Evolutionary conservation across 30 jellyfish, hydroid and myxozoan genomes (phyloP).

Genomic region (Pelagia noctiluca): DNA sequence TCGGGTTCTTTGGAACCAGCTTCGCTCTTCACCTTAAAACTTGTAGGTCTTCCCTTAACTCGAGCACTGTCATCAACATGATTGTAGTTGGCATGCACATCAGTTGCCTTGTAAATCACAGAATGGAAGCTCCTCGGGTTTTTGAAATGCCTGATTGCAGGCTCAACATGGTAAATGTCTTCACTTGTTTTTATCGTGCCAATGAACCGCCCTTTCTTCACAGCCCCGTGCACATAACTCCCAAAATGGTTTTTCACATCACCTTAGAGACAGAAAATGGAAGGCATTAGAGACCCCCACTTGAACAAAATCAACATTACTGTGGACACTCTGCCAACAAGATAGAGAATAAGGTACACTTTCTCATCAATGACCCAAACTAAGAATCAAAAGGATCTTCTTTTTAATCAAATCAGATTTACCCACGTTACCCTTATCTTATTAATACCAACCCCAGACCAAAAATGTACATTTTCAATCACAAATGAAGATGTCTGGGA

Average conservation of each 20-base stretch:
- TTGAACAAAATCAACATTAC: too few species aligned
- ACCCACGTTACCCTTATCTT: too few species aligned
- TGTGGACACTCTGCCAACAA: too few species aligned
- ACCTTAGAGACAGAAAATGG: too few species aligned
- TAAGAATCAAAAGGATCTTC: too few species aligned
- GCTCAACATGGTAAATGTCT: conserved; percentile 90
- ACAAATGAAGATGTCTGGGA: too few species aligned
- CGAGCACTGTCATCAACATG: conserved; percentile 63
- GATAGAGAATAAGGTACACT: too few species aligned
- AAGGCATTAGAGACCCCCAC: too few species aligned
- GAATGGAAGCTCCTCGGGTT: conserved; percentile 80
- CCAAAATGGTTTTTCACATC: conserved; percentile 85
- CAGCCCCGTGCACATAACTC: conserved; percentile 80
- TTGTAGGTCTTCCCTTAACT: conserved; percentile 60
- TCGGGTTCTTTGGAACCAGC: conserved; percentile 63
- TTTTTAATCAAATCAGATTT: too few species aligned
- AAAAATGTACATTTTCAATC: too few species aligned
- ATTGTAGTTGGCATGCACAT: conserved; percentile 75
- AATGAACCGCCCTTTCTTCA: conserved; percentile 79
- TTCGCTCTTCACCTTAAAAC: conserved; percentile 53
- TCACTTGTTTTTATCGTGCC: conserved; percentile 74
- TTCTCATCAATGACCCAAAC: too few species aligned
- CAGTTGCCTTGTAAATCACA: conserved; percentile 76
- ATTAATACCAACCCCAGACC: too few species aligned
- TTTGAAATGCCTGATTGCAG: conserved; percentile 85